Percentiles rank a stretch among this genome's conserved stretches.
Conservation (phyloP, 2,113 vertebrate species). For the Holacanthus passer region DNA sequence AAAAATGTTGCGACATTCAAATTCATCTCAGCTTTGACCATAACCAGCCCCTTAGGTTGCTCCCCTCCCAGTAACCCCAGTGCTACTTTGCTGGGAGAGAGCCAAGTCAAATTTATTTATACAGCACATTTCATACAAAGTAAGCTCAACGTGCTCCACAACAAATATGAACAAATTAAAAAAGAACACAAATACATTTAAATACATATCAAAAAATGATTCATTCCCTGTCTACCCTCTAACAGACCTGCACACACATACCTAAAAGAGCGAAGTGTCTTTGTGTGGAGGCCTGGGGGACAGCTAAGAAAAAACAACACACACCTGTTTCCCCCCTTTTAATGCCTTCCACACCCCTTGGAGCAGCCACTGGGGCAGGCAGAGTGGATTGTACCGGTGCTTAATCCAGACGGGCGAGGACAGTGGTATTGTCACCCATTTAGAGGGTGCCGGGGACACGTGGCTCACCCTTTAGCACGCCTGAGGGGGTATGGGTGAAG, state of each 20-base stretch:
- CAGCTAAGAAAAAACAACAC: slow-evolving; percentile 60
- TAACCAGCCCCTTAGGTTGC: neutral
- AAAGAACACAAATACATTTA: no score
- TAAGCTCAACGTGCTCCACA: no score
- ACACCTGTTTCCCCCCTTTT: slow-evolving; percentile 78
- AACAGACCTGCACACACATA: no score
- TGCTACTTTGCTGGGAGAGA: slow-evolving; percentile 40
- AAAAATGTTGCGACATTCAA: neutral
- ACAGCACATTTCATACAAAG: no score
- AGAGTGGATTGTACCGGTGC: slow-evolving; percentile 47
- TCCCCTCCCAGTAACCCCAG: slow-evolving; percentile 18
- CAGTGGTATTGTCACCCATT: slow-evolving; percentile 82
- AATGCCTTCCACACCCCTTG: slow-evolving; percentile 50
- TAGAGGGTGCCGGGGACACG: slow-evolving; percentile 73
- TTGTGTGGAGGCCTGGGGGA: slow-evolving; percentile 34
- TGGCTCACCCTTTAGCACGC: slow-evolving; percentile 72
- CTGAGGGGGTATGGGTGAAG: slow-evolving; percentile 62
- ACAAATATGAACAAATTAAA: no score
- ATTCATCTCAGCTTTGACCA: slow-evolving; percentile 30
- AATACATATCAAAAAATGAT: no score
- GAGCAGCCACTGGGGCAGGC: slow-evolving; percentile 44
- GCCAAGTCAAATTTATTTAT: no score
- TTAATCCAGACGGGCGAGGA: slow-evolving; percentile 72
- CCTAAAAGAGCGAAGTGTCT: slow-evolving; percentile 52
- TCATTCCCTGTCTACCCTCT: no score